phyloP scores from a whole-genome alignment of 30 jellyfish, hydroid and myxozoan genomes.

The Euphysa ruthae region DNA sequence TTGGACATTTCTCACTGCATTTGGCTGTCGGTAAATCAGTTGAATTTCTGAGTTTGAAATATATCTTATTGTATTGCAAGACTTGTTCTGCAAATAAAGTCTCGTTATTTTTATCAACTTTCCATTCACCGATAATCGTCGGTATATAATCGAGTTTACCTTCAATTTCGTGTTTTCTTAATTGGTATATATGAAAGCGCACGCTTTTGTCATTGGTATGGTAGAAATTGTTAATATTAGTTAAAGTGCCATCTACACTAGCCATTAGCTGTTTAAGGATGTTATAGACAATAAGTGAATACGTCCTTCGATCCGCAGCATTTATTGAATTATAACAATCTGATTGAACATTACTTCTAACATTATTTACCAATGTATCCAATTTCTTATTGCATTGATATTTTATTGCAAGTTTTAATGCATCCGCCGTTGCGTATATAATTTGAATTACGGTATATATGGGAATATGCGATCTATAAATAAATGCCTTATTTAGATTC shows the following conservation, averaged over 20 bases:
- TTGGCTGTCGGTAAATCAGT: slow-evolving; percentile 3
- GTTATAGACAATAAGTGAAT: not conserved
- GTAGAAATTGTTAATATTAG: not conserved
- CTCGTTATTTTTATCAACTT: too few relatives aligned
- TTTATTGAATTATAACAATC: not conserved
- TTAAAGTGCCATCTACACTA: slow-evolving; percentile 3
- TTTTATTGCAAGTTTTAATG: slow-evolving; percentile 12
- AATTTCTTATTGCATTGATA: too few relatives aligned
- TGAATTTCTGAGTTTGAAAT: too few relatives aligned
- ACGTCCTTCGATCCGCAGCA: not conserved
- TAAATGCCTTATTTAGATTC: not conserved
- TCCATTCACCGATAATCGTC: too few relatives aligned
- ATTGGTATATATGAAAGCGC: not conserved
- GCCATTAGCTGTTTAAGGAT: not conserved
- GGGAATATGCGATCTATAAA: slow-evolving; percentile 2
- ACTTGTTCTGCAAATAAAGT: not conserved
- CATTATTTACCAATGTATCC: too few relatives aligned
- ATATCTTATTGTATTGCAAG: too few relatives aligned
- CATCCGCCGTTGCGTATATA: slow-evolving; percentile 41
- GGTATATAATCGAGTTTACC: too few relatives aligned
- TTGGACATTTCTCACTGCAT: slow-evolving; percentile 57
- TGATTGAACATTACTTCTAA: too few relatives aligned
- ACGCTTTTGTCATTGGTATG: not conserved
- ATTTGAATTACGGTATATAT: slow-evolving; percentile 50
- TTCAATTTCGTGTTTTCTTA: too few relatives aligned